These are phyloP conservation scores for Bruchidius siliquastri DNA, from an alignment of 2,888 invertebrate species.

Conservation along the genomic window DNA sequence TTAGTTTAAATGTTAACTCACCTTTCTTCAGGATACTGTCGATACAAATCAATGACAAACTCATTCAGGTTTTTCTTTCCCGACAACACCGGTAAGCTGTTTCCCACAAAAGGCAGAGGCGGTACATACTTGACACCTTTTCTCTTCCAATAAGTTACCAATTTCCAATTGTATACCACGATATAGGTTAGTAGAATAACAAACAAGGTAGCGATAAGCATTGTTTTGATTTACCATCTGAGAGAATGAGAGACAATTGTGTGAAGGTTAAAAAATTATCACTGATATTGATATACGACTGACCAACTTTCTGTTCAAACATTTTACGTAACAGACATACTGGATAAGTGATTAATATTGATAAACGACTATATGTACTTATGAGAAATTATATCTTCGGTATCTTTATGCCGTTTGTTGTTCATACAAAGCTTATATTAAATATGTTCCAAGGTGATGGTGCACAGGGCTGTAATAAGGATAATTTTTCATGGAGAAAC, in stretches of 20 bases:
- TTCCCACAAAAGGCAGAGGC: conserved; percentile 22
- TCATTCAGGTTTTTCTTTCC: conserved; percentile 15
- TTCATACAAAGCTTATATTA: not conserved
- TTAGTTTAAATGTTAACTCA: conserved; percentile 4
- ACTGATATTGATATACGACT: not conserved
- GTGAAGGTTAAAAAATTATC: not conserved
- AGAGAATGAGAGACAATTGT: not conserved
- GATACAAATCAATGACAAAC: conserved; percentile 17
- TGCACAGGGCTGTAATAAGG: not conserved
- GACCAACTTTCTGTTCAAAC: not conserved
- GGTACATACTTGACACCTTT: conserved; percentile 19
- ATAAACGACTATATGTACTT: not conserved
- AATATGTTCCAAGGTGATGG: not conserved
- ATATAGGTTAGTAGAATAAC: not conserved
- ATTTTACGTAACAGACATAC: not conserved
- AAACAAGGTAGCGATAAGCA: not conserved
- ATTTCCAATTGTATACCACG: conserved; percentile 9
- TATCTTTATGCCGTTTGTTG: not conserved
- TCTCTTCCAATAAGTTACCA: conserved; percentile 16
- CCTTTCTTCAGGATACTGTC: conserved; percentile 21
- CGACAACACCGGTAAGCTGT: conserved; percentile 16
- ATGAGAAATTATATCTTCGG: not conserved
- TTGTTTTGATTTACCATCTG: not conserved
- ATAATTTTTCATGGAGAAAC: too few relatives aligned
- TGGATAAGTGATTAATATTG: not conserved